Conservation (phyloP, 2,797 vertebrate genomes). For the Hyperoplus lanceolatus region DNA sequence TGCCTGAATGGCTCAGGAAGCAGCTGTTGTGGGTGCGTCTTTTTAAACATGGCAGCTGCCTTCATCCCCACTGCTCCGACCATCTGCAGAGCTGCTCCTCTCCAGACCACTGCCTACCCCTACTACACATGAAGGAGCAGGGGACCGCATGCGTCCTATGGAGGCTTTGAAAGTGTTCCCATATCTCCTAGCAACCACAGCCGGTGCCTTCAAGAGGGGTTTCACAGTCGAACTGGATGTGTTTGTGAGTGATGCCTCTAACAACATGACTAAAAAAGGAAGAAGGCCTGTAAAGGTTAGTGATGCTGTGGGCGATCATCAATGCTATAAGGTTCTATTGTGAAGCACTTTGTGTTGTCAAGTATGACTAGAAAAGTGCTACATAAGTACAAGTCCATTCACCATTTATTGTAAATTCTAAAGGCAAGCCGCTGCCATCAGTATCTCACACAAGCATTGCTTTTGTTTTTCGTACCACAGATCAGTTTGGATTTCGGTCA, state of each 20-base stretch:
- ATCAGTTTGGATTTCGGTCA: too few species aligned
- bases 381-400: too few species aligned
- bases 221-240: constrained; percentile 18
- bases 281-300: constrained; percentile 15
- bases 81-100: constrained; percentile 72
- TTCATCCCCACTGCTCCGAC: constrained; percentile 69
- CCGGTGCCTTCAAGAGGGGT: constrained; percentile 9
- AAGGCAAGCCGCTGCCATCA: too few species aligned
- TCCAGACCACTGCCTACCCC: constrained; percentile 49
- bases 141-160: constrained; percentile 6
- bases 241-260: constrained; percentile 24
- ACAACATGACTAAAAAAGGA: constrained; percentile 1
- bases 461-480: too few species aligned
- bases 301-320: constrained; percentile 7
- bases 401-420: too few species aligned
- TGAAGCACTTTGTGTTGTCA: neutral
- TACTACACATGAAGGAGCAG: constrained; percentile 30
- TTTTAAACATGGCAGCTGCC: constrained; percentile 57
- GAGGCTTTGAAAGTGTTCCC: constrained; percentile 38
- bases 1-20: constrained; percentile 39
- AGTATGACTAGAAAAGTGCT: too few species aligned
- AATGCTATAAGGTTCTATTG: neutral
- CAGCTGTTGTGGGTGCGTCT: constrained; percentile 56
- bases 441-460: too few species aligned
- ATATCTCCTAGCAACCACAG: constrained; percentile 36